These are phyloP conservation scores for Margaritifera margaritifera DNA, from an alignment of 2,888 invertebrate genomes.

Conservation along the genomic window DNA sequence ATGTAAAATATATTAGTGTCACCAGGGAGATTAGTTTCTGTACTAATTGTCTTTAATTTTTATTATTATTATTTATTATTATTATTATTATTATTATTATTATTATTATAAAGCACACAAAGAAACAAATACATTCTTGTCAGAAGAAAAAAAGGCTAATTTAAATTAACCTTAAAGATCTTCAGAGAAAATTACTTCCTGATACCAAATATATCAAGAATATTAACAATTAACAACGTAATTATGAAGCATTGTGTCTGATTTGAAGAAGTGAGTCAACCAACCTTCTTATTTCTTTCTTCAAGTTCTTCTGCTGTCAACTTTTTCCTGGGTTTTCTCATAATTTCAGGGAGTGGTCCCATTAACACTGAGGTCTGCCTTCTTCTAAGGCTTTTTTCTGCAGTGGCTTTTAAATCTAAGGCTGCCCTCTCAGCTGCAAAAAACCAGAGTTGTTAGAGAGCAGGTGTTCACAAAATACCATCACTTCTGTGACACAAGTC, in stretches of 20 bases:
- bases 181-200: too few relatives aligned
- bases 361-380: slow-evolving; percentile 34
- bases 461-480: neutral
- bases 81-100: too few relatives aligned
- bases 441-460: neutral
- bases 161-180: too few relatives aligned
- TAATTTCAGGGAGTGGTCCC: slow-evolving; percentile 43
- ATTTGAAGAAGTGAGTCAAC: neutral
- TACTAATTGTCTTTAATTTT: too few relatives aligned
- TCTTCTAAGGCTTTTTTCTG: slow-evolving; percentile 47
- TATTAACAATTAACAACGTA: neutral
- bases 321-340: slow-evolving; percentile 57
- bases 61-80: too few relatives aligned
- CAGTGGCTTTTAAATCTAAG: slow-evolving; percentile 28
- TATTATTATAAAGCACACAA: too few relatives aligned
- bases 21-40: too few relatives aligned
- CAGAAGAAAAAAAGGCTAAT: too few relatives aligned
- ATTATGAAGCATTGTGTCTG: neutral
- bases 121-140: too few relatives aligned
- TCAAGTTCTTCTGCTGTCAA: slow-evolving; percentile 68
- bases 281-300: slow-evolving; percentile 64
- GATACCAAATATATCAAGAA: too few relatives aligned
- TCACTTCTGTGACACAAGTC: neutral
- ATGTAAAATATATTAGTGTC: too few relatives aligned
- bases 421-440: slow-evolving; percentile 46